Evolutionary conservation across 2,797 vertebrate genomes (phyloP).

Genomic region (Rhodeus uyekii): DNA sequence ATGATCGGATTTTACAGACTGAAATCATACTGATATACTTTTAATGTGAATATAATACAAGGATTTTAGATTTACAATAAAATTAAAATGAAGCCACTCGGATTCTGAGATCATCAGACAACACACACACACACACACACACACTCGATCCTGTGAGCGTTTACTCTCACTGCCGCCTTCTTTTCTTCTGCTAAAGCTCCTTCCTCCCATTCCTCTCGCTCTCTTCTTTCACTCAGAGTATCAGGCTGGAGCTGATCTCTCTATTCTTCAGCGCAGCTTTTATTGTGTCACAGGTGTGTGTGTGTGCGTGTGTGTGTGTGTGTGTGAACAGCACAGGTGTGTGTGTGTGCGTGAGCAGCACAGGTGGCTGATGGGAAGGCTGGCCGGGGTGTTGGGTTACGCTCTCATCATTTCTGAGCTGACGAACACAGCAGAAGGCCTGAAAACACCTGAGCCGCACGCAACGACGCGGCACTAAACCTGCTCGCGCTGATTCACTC

Average conservation of each 20-base stretch:
- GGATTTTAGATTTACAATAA: too few relatives aligned
- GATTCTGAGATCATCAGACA: not conserved
- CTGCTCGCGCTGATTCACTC: too few relatives aligned
- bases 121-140: not conserved
- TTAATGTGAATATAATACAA: too few relatives aligned
- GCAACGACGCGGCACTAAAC: too few relatives aligned
- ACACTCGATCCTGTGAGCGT: not conserved
- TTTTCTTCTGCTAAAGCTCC: slow-evolving; percentile 7
- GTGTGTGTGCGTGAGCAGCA: slow-evolving; percentile 1
- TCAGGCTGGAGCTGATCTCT: slow-evolving; percentile 2
- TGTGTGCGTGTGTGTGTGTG: slow-evolving; percentile 10
- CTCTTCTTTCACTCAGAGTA: not conserved
- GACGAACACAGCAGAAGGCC: not conserved
- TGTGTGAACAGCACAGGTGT: slow-evolving; percentile 1
- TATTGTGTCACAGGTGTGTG: slow-evolving; percentile 10
- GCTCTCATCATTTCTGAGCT: not conserved
- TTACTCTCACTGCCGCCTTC: not conserved
- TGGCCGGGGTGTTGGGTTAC: slow-evolving; percentile 12
- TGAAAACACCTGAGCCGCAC: not conserved
- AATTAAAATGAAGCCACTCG: not conserved
- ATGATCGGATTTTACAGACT: too few relatives aligned
- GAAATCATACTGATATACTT: too few relatives aligned
- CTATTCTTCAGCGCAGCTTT: not conserved
- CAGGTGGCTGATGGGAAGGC: slow-evolving; percentile 32
- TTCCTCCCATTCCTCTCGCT: not conserved